Evolutionary conservation across 2,113 vertebrate genomes (phyloP), one percentile per base, ranked within the genome.

Genomic region (Takifugu bimaculatus): DNA sequence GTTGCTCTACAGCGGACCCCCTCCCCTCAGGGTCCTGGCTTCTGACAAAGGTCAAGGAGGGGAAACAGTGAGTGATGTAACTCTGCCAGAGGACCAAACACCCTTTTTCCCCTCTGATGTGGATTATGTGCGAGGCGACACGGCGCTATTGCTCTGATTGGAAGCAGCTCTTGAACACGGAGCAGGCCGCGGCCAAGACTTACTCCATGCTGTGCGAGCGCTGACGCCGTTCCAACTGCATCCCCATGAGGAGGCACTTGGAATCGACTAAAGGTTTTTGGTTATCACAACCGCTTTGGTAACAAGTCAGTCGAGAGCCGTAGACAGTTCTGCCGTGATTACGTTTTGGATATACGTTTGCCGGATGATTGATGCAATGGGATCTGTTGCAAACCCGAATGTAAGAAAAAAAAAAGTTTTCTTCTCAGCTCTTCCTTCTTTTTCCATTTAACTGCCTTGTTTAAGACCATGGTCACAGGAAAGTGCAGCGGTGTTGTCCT

Each of bases 1-100:
- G 65, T 52, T 20, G 53, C 51, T 57, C n/a, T 2, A 35, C 25
- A n/a, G 49, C 27, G 10, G 59, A 45, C 54, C 0, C 52, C 57
- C 63, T 52, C 54, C 55, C 20, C 54, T 43, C 28, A 4, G 50
- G 68, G 72, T 51, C 57, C 54, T 85, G 74, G 76, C 83, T 72
- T 67, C 64, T 5, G 12, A 60, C 54, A 76, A 86, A 86, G 84
- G 76, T 80, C 77, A 64, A 64, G 69, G 58, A 68, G 54, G 64
- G 74, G 77, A 80, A 86, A 80, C 54, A 43, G 39, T 67, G 79
- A 78, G 60, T 77, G 77, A 78, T 82, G 78, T 83, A 76, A 83
- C 26, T 0, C 62, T 35, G 68, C 60, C 13, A 2, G 25, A 60
- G 68, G 71, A 81, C 63, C 68, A 63, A 72, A 74, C 74, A 60